A percentile compares a stretch with the other conserved stretches of the same genome.
Evolutionary conservation across 2,888 invertebrate genomes (phyloP).

Genomic region (Hirtodrosophila cameraria): DNA sequence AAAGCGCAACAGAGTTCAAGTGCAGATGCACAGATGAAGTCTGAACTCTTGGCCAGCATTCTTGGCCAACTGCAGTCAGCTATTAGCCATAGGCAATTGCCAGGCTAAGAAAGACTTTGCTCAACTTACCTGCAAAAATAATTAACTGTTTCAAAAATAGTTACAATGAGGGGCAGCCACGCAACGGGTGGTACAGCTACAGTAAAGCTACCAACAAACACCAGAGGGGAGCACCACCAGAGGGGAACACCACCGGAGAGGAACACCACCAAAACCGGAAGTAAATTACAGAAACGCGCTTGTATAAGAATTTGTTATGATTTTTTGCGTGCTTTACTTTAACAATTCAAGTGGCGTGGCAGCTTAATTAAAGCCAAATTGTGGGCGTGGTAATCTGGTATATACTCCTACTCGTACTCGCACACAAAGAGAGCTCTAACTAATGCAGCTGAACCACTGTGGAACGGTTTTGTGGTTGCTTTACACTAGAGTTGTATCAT

Average conservation of each 20-base stretch:
- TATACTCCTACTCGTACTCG: conserved; percentile 27
- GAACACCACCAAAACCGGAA: too few relatives aligned
- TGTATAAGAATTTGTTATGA: conserved; percentile 57
- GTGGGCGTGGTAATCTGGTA: conserved; percentile 13
- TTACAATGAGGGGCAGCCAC: conserved; percentile 53
- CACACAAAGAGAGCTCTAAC: conserved; percentile 43
- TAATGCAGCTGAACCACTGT: conserved; percentile 61
- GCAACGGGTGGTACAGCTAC: conserved; percentile 7
- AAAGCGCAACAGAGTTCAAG: conserved; percentile 32
- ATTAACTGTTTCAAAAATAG: conserved; percentile 67
- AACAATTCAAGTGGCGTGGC: conserved; percentile 62
- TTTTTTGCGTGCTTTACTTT: conserved; percentile 58
- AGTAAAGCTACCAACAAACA: not conserved
- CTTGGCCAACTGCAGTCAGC: conserved; percentile 30
- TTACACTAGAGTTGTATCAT: conserved; percentile 41
- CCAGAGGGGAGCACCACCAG: too few relatives aligned
- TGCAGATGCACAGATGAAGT: not conserved
- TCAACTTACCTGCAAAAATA: conserved; percentile 33
- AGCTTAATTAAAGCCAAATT: conserved; percentile 66
- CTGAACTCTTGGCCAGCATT: conserved; percentile 7
- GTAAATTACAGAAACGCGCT: conserved; percentile 49
- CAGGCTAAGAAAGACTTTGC: conserved; percentile 5
- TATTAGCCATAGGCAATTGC: conserved; percentile 44
- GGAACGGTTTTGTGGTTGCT: conserved; percentile 40
- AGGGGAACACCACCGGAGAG: too few relatives aligned